Evolutionary conservation across 2,888 invertebrate genomes (phyloP).

Genomic region (Cryptocheilus praepositus): DNA sequence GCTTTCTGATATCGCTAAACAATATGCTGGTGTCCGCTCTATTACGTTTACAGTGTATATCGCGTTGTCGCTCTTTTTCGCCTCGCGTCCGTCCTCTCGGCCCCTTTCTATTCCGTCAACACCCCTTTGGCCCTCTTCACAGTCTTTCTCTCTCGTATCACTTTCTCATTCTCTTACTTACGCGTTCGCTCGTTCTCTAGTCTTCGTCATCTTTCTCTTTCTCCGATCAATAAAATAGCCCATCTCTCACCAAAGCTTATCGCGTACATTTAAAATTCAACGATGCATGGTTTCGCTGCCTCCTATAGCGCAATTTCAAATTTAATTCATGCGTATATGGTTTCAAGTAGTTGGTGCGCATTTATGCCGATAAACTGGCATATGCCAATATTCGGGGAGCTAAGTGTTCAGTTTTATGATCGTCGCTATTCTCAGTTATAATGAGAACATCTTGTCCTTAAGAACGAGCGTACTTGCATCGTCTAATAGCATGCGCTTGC

Average conservation of each 20-base stretch:
- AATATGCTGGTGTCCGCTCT: slow-evolving; percentile 53
- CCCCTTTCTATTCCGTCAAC: slow-evolving; percentile 40
- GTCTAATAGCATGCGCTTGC: too few species aligned
- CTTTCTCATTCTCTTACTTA: slow-evolving; percentile 21
- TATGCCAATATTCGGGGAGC: background rate
- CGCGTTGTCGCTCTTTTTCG: slow-evolving; percentile 18
- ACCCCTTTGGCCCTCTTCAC: slow-evolving; percentile 24
- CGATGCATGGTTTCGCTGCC: slow-evolving; percentile 13
- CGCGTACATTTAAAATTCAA: slow-evolving; percentile 61
- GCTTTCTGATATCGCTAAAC: slow-evolving; percentile 57
- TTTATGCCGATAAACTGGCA: background rate
- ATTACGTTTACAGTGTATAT: slow-evolving; percentile 15
- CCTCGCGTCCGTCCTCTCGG: slow-evolving; percentile 31
- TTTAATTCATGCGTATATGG: background rate
- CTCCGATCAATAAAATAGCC: slow-evolving; percentile 72
- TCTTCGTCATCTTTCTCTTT: slow-evolving; percentile 60
- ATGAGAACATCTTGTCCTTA: too few species aligned
- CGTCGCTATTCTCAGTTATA: too few species aligned
- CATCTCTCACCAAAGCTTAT: slow-evolving; percentile 66
- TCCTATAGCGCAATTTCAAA: background rate
- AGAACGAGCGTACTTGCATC: too few species aligned
- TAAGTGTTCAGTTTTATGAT: too few species aligned
- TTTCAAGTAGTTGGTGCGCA: background rate
- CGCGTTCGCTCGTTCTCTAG: slow-evolving; percentile 18
- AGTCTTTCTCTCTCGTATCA: slow-evolving; percentile 13